Evolutionary conservation across 2,113 vertebrate species (phyloP), one percentile per base, ranked within the genome.

Genomic region (Solea senegalensis): DNA sequence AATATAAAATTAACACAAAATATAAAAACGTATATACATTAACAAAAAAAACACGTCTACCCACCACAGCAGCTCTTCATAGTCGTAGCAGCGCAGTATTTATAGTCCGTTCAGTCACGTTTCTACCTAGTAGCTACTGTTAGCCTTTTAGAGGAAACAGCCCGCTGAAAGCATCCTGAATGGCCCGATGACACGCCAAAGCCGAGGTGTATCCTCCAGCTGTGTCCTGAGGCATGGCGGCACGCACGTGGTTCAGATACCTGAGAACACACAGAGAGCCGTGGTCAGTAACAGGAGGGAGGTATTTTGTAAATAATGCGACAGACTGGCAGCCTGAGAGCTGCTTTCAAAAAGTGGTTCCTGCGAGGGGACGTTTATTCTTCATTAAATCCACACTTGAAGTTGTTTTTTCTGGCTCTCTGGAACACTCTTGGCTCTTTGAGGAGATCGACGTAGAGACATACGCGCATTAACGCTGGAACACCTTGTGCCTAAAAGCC

Each of bases 101-200:
- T 55, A n/a, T 74, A 53, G 72, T 85, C 76, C 46, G 28, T 39
- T 69, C 8, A 57, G 57, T 79, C 48, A 39, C 39, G 34, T 58
- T 68, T 60, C 15, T 46, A 21, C 21, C 5, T 64, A 10, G 44
- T 49, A n/a, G 51, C 15, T 43, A 28, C 39, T 60, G 59, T 27
- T 12, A 46, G 40, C 41, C 56, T 65, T 21, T 70, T 0, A 2
- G 12, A 16, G 61, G 61, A 83, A 98, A 97, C 56, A 99, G 94
- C 8, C 97, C 96, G 39, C 96, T 98, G 94, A 99, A 96, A 0
- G 98, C 97, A 62, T 99, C 98, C 90, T 99, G 97, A 21, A 99
- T 75, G 11, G 97, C 98, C 74, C 97, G 93, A 88, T 97, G 94
- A 92, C 98, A 99, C 0, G 97, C 98, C 13, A 98, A 92, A 40